These are phyloP conservation scores for Pristionchus japonicus DNA, from an alignment of 2,888 invertebrate genomes.

Conservation along the genomic window DNA sequence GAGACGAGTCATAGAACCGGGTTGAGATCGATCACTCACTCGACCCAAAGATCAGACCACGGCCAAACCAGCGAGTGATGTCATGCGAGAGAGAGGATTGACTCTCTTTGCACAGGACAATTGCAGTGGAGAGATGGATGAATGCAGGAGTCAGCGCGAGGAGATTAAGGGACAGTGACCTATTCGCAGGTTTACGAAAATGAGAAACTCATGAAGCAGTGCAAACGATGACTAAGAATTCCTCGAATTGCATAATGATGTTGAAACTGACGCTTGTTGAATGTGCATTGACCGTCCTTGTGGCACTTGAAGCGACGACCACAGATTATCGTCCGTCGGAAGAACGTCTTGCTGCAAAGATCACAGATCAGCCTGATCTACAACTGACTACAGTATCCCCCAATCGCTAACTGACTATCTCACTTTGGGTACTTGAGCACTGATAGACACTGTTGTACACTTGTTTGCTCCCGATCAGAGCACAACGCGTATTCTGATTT, in stretches of 20 bases:
- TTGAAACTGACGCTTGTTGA: conserved; percentile 49
- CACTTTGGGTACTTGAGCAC: background rate
- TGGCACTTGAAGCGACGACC: conserved; percentile 52
- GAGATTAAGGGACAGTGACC: background rate
- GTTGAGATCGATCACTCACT: background rate
- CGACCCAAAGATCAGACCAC: background rate
- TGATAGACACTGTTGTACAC: background rate
- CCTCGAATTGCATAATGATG: background rate
- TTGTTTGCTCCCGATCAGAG: background rate
- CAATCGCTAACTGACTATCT: background rate
- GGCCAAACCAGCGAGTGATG: background rate
- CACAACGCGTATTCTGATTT: background rate
- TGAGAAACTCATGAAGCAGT: background rate
- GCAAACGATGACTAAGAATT: background rate
- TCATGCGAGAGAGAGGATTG: background rate
- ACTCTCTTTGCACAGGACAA: background rate
- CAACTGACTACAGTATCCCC: background rate
- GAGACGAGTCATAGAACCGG: conserved; percentile 2
- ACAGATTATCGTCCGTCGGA: conserved; percentile 55
- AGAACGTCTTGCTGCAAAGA: conserved; percentile 53
- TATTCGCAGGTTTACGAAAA: background rate
- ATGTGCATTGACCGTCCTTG: conserved; percentile 53
- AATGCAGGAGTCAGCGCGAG: background rate
- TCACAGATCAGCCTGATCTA: background rate
- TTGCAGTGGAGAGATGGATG: background rate